phyloP scores from a whole-genome alignment of 2,113 vertebrate species.

The Theristicus caerulescens region DNA sequence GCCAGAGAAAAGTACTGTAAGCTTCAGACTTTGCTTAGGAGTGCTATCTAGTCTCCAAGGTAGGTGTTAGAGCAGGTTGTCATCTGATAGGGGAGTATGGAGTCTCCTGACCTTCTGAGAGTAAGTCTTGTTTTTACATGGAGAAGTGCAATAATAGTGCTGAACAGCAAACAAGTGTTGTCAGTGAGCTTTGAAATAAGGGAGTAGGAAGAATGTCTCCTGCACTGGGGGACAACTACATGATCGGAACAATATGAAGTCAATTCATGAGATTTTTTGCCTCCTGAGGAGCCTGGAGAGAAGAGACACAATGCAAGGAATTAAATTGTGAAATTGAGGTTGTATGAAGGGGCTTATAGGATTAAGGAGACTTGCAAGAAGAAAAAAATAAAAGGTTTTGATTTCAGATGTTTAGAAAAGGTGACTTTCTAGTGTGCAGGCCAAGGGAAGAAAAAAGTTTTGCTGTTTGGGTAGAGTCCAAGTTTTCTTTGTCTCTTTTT shows the following conservation, averaged over 20 bases:
- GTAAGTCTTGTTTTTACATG: neutral
- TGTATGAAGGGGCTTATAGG: neutral
- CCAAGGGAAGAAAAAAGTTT: neutral
- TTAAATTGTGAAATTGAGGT: neutral
- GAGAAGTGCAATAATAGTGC: neutral
- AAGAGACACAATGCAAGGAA: neutral
- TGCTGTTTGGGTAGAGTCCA: neutral
- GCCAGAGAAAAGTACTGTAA: neutral
- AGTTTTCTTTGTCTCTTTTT: neutral
- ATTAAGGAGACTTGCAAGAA: neutral
- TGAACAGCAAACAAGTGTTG: neutral
- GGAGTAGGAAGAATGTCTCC: neutral
- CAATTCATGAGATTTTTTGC: neutral
- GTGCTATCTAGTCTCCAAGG: neutral
- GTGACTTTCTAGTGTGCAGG: neutral
- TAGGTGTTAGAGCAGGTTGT: neutral
- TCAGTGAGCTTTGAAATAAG: slow-evolving; percentile 1
- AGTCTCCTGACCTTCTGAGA: neutral
- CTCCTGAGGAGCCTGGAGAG: neutral
- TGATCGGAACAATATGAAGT: neutral
- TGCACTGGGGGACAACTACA: neutral
- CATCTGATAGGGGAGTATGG: neutral
- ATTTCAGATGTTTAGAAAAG: neutral
- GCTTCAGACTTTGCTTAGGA: neutral
- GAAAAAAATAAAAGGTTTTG: neutral